Base-by-base conservation (phyloP, 2,113 vertebrate species). In the Irena cyanogastra region DNA sequence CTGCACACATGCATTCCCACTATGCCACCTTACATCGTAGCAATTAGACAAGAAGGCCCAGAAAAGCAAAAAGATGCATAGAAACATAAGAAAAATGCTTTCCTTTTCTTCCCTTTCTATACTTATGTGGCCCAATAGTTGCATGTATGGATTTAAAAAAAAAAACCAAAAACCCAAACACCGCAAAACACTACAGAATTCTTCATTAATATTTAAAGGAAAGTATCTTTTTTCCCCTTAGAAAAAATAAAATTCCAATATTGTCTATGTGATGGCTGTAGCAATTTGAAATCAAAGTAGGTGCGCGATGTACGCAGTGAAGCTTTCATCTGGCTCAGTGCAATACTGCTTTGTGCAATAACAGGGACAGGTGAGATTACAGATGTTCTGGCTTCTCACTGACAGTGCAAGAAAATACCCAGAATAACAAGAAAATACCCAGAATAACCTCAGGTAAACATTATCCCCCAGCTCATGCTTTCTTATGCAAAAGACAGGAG, bases 331-430 rank as follows among this genome's bases (percentile, higher is more conserved):
- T 9, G 17, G 35, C 90, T 88, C 41, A 37, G 24, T 65, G 64
- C 50, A 59, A 60, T 7, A 6, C 42, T 76, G 72, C 53, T 82
- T 66, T 63, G 74, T 89, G 93, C 64, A 91, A 35, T 66, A 87
- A 83, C 60, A 82, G 23, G 83, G 64, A 89, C 82, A 95, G 91
- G 93, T 97, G 86, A 94, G 90, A 42, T 59, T 61, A 83, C 52
- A n/a, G 57, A 63, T 49, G 28, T 83, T 91, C 79, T 42, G 47
- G 22, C 13, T 76, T 87, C 95, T 59, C 59, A 69, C 60, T 78
- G 68, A 50, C 30, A 42, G 28, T 90, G 47, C 30, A 64, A 82
- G 44, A 93, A 74, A 89, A 72, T 66, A 30, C 30, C 27, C 9
- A 87, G 27, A 84, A 57, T 24, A 87, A 35, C 26, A 60, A 89